Conservation (phyloP, 2,888 invertebrate genomes). For the Amphiduros pacificus region DNA sequence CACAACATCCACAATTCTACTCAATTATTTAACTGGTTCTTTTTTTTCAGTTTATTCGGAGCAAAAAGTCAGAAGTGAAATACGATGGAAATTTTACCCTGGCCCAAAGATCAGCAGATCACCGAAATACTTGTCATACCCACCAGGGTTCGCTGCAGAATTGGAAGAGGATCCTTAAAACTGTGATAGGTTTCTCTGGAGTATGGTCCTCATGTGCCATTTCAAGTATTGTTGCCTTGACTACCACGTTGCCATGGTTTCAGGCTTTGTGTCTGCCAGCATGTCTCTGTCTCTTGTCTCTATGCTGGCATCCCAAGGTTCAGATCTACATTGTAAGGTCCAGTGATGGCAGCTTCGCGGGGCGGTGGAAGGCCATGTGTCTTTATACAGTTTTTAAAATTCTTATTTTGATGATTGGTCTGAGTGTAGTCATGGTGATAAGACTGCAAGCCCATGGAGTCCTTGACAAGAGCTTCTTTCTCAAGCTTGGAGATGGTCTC, state of each 20-base stretch:
- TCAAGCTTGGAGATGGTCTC: conserved; percentile 25
- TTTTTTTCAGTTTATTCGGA: not conserved
- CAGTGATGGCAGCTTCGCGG: conserved; percentile 18
- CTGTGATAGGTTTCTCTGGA: conserved; percentile 20
- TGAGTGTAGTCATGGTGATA: conserved; percentile 31
- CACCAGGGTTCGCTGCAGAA: not conserved
- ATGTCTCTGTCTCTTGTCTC: conserved; percentile 29
- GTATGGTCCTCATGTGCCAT: conserved; percentile 28
- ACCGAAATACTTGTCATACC: not conserved
- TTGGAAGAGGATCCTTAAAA: conserved; percentile 14
- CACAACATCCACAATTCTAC: no score
- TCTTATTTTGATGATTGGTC: conserved; percentile 22
- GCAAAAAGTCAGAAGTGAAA: conserved; percentile 4
- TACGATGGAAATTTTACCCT: conserved; percentile 18
- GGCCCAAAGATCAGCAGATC: not conserved
- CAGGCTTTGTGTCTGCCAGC: conserved; percentile 32
- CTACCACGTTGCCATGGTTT: conserved; percentile 29
- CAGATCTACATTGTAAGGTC: conserved; percentile 30
- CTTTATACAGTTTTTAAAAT: conserved; percentile 32
- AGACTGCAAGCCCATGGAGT: conserved; percentile 28
- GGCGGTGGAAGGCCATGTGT: conserved; percentile 30
- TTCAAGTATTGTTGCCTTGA: conserved; percentile 26
- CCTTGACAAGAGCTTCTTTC: conserved; percentile 25
- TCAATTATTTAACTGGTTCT: not conserved
- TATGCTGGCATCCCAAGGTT: conserved; percentile 31